These are phyloP conservation scores for Phortica magna DNA, from an alignment of 2,888 invertebrate genomes.

Conservation along the genomic window DNA sequence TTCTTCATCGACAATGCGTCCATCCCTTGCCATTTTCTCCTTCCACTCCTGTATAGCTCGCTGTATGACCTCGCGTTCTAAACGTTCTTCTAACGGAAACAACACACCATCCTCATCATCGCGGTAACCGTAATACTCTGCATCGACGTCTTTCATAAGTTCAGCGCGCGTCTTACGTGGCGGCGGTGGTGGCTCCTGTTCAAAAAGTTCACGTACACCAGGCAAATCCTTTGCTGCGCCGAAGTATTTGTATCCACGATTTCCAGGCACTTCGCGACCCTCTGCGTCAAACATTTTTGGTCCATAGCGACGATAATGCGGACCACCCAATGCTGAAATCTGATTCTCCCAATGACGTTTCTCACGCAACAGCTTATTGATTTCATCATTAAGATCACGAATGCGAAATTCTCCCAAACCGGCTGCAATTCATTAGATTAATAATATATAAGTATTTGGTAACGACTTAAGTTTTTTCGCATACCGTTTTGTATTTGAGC, in stretches of 20 bases:
- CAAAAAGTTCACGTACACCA: conserved; percentile 97
- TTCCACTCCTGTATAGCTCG: conserved; percentile 87
- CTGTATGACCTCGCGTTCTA: conserved; percentile 84
- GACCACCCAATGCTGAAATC: conserved; percentile 96
- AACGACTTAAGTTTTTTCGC: neutral
- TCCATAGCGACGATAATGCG: conserved; percentile 94
- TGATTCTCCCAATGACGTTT: conserved; percentile 99
- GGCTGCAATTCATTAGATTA: conserved; percentile 80
- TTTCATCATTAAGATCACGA: conserved; percentile 98
- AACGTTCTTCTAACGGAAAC: conserved; percentile 89
- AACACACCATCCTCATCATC: conserved; percentile 99
- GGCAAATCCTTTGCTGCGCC: conserved; percentile 99
- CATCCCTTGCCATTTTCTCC: conserved; percentile 80
- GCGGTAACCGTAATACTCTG: conserved; percentile 98
- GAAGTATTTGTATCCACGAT: conserved; percentile 99
- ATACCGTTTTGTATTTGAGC: conserved; percentile 98
- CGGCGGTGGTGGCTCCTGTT: conserved; percentile 94
- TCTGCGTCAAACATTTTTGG: conserved; percentile 96
- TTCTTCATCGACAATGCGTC: conserved; percentile 84
- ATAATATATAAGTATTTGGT: too few species aligned
- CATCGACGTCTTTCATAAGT: conserved; percentile 98
- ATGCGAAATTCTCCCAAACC: conserved; percentile 99
- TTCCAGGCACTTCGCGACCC: conserved; percentile 97
- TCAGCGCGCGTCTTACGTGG: conserved; percentile 96
- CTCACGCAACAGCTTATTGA: conserved; percentile 96